phyloP scores from a whole-genome alignment of 2,113 vertebrate genomes.

The Pseudorectes ferrugineus region DNA sequence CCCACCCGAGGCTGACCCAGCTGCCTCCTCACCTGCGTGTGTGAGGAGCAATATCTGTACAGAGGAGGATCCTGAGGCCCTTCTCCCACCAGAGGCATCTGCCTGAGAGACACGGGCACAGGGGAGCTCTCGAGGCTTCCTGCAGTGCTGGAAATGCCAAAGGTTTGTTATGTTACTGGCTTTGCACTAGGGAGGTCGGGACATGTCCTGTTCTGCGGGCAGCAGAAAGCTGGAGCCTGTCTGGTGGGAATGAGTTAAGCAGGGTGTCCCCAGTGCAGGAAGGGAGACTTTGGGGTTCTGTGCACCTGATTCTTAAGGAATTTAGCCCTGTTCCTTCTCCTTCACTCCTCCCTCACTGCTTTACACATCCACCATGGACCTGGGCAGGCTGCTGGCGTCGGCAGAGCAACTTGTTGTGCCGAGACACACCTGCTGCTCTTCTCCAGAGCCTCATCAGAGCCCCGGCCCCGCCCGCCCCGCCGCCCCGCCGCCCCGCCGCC shows the following conservation, averaged over 20 bases:
- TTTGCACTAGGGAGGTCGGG: background rate
- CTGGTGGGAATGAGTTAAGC: too few species aligned
- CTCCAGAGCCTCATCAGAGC: background rate
- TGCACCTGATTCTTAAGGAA: background rate
- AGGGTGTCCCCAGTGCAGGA: accelerated
- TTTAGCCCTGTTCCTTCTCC: background rate
- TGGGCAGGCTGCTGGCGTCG: background rate
- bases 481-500: too few species aligned
- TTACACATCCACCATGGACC: too few species aligned
- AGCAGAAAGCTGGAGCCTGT: background rate
- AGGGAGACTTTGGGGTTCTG: background rate
- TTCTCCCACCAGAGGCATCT: too few species aligned
- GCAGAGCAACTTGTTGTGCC: background rate
- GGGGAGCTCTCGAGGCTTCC: too few species aligned
- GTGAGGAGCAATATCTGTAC: too few species aligned
- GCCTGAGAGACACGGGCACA: too few species aligned
- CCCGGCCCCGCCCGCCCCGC: background rate
- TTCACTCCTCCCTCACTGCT: background rate
- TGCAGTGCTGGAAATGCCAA: background rate
- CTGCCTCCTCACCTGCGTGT: too few species aligned
- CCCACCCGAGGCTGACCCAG: too few species aligned
- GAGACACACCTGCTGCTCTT: background rate
- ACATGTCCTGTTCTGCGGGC: too few species aligned
- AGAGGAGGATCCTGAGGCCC: too few species aligned
- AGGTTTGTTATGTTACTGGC: background rate